Percentiles rank a stretch among this genome's conserved stretches.
phyloP scores from a whole-genome alignment of 2,797 vertebrate species.

The Lagodon rhomboides region DNA sequence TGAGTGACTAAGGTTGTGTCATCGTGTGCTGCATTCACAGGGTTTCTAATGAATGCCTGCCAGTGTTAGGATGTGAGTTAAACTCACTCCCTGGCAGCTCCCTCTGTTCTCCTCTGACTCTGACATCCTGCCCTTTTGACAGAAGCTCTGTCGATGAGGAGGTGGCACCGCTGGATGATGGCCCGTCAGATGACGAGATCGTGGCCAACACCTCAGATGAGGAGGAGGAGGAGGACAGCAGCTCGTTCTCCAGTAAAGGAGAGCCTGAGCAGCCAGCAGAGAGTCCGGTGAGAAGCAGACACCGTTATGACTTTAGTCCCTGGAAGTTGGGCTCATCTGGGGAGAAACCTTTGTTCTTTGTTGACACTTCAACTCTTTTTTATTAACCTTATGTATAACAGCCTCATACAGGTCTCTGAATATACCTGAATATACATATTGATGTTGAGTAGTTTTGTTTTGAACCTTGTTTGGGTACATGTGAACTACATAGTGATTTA shows the following conservation, averaged over 20 bases:
- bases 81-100: background rate
- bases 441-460: background rate
- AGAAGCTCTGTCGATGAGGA: constrained; percentile 76
- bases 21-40: background rate
- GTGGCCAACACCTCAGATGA: constrained; percentile 89
- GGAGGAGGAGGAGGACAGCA: constrained; percentile 85
- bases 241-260: constrained; percentile 91
- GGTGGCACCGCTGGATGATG: constrained; percentile 72
- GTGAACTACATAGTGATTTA: constrained; percentile 8
- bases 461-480: background rate
- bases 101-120: background rate
- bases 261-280: constrained; percentile 86
- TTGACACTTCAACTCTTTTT: too few species aligned
- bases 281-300: constrained; percentile 82
- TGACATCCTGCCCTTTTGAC: constrained; percentile 58
- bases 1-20: background rate
- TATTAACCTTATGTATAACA: background rate
- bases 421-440: constrained; percentile 8
- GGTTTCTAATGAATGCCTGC: constrained; percentile 1
- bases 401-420: background rate
- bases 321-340: background rate
- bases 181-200: constrained; percentile 86
- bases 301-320: constrained; percentile 8
- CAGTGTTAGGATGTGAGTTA: background rate
- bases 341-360: constrained; percentile 20